Evolutionary conservation across 2,888 invertebrate genomes (phyloP), one percentile per base, ranked within the genome.

Genomic region (Syrista parreyssii): DNA sequence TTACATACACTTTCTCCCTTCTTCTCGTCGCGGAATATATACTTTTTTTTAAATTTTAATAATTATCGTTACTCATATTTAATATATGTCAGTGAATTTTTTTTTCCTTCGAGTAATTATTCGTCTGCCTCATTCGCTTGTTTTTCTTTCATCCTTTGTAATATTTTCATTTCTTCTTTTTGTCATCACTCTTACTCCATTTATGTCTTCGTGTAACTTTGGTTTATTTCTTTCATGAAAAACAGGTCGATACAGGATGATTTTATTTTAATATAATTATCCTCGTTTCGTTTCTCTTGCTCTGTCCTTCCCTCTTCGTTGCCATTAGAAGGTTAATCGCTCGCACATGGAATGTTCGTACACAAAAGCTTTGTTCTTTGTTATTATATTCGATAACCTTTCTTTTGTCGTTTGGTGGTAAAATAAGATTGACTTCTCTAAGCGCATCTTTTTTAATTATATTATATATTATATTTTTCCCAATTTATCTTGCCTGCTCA

Each of bases 401-500:
- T 55, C 55, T 9, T 55, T 55, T 55, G 55, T 55, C 55, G 55
- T 9, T 55, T 55, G 9, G 23, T 55, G 55, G 55, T 55, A 55
- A 55, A 55, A 55, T 55, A 55, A 55, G 55, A 55, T 55, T 55
- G 23, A 55, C 55, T 23, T 55, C 55, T 2, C 23, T 6, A 55
- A 55, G 55, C 55, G 55, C 23, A 55, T 23, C 55, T 40, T 40
- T 15, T 55, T 55, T 23, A 55, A 55, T 23, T 55, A 55, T 71
- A 71, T 71, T 71, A 31, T 36, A 23, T n/a, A 68, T 83, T 76
- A 83, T 79, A 84, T 83, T 40, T 88, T 86, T 23, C 85, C 86
- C 32, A 86, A 84, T 69, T 88, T 91, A 76, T 93, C 93, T 75
- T 90, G 91, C 87, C 93, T 93, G 85, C 96, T 96, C 79, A 96